phyloP scores from a whole-genome alignment of 2,888 invertebrate genomes.

The Anthrax anthrax region DNA sequence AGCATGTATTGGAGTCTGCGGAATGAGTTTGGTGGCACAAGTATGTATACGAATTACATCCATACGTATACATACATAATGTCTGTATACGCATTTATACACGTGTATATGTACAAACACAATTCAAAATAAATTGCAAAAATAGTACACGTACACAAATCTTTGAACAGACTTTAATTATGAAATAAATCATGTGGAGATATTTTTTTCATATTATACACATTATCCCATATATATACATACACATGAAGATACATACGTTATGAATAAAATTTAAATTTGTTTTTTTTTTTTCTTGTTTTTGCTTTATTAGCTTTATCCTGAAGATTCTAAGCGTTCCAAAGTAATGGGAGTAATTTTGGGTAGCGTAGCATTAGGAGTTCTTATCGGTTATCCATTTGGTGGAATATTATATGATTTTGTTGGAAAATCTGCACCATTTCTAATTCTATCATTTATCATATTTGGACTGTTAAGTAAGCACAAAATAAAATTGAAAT shows the following conservation, averaged over 20 bases:
- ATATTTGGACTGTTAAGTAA: constrained; percentile 40
- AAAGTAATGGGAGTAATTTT: constrained; percentile 67
- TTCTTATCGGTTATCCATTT: constrained; percentile 67
- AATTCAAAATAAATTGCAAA: no score
- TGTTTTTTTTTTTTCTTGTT: constrained; percentile 6
- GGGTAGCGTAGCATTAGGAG: constrained; percentile 67
- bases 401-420: constrained; percentile 65
- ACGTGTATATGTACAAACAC: no score
- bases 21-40: constrained; percentile 63
- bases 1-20: constrained; percentile 62
- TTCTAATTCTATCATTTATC: constrained; percentile 49
- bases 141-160: constrained; percentile 26
- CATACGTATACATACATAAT: no score
- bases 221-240: no score
- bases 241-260: no score
- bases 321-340: constrained; percentile 36
- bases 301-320: constrained; percentile 21
- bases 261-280: no score
- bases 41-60: constrained; percentile 29
- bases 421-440: constrained; percentile 59
- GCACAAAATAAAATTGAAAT: no score
- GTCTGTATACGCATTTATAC: no score
- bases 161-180: no score
- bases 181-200: no score
- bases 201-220: no score